Percentiles rank a stretch among this genome's conserved stretches.
phyloP scores from a whole-genome alignment of 2,797 vertebrate genomes.

The Bradypodion pumilum region DNA sequence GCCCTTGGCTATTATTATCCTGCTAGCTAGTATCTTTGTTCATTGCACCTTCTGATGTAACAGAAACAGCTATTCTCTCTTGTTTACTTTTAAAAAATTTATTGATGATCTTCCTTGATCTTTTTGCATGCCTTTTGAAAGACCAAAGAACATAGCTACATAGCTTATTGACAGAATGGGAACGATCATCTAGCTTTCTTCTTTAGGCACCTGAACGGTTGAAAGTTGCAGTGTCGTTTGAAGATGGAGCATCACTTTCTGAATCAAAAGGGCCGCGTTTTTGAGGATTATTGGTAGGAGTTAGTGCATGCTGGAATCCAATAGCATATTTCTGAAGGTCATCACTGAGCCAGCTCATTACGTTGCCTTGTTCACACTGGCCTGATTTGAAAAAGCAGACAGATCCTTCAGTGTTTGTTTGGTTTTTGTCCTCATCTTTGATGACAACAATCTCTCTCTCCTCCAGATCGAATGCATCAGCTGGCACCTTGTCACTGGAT shows the following conservation, averaged over 20 bases:
- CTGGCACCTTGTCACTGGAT: not conserved
- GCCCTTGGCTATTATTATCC: not conserved
- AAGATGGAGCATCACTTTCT: not conserved
- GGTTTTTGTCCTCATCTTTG: not conserved
- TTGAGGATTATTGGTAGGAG: not conserved
- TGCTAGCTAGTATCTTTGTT: not conserved
- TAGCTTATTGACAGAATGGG: not conserved
- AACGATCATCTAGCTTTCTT: not conserved
- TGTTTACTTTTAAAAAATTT: not conserved
- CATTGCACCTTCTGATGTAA: not conserved
- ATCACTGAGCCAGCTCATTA: not conserved
- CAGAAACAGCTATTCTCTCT: not conserved
- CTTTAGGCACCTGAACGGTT: slow-evolving; percentile 18
- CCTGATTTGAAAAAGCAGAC: slow-evolving; percentile 31
- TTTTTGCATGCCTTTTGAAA: slow-evolving; percentile 5
- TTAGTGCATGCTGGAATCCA: slow-evolving; percentile 23
- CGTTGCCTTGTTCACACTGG: not conserved
- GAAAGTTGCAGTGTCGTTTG: not conserved
- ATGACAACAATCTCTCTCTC: slow-evolving; percentile 23
- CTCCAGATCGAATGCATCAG: slow-evolving; percentile 4
- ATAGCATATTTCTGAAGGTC: slow-evolving; percentile 30
- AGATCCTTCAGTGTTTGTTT: not conserved
- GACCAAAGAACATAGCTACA: slow-evolving; percentile 2
- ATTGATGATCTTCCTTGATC: slow-evolving; percentile 29
- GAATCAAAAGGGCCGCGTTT: not conserved